phyloP scores from a whole-genome alignment of 1,140 invertebrate species.

The Lordiphosa clarofinis region DNA sequence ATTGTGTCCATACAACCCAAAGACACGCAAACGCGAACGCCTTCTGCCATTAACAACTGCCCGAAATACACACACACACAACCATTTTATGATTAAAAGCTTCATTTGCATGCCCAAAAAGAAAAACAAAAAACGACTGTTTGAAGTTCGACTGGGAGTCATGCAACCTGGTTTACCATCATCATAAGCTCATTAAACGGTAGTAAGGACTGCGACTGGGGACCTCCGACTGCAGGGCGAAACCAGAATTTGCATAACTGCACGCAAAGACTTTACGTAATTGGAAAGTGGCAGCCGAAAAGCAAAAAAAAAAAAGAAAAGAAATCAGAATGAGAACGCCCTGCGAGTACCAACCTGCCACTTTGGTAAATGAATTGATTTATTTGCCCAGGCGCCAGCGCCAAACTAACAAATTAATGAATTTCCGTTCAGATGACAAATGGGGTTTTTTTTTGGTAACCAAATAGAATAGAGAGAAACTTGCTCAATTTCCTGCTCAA shows the following conservation, averaged over 20 bases:
- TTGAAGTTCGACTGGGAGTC: slow-evolving; percentile 54
- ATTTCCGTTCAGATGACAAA: slow-evolving; percentile 40
- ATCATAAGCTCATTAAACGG: slow-evolving; percentile 57
- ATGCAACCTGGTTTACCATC: slow-evolving; percentile 39
- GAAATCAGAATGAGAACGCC: slow-evolving; percentile 12
- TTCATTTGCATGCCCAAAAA: slow-evolving; percentile 57
- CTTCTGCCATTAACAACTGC: slow-evolving; percentile 66
- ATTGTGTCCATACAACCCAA: slow-evolving; percentile 42
- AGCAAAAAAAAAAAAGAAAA: neutral
- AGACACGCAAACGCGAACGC: slow-evolving; percentile 60
- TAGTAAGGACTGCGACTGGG: slow-evolving; percentile 25
- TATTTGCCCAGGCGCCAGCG: slow-evolving; percentile 45
- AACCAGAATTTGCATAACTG: slow-evolving; percentile 45
- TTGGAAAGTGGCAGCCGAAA: slow-evolving; percentile 57
- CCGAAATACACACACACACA: slow-evolving; percentile 67
- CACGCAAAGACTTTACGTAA: slow-evolving; percentile 70
- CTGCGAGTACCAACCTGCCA: slow-evolving; percentile 6
- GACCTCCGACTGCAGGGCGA: slow-evolving; percentile 16
- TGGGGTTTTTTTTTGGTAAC: no score
- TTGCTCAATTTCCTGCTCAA: slow-evolving; percentile 46
- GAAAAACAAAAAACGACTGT: slow-evolving; percentile 14
- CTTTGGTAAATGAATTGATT: slow-evolving; percentile 57
- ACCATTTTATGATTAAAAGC: slow-evolving; percentile 66
- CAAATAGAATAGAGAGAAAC: neutral
- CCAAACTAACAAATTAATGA: slow-evolving; percentile 65